Evolutionary conservation across 1,140 invertebrate species (phyloP), one percentile per base, ranked within the genome.

Genomic region (Microplitis demolitor): DNA sequence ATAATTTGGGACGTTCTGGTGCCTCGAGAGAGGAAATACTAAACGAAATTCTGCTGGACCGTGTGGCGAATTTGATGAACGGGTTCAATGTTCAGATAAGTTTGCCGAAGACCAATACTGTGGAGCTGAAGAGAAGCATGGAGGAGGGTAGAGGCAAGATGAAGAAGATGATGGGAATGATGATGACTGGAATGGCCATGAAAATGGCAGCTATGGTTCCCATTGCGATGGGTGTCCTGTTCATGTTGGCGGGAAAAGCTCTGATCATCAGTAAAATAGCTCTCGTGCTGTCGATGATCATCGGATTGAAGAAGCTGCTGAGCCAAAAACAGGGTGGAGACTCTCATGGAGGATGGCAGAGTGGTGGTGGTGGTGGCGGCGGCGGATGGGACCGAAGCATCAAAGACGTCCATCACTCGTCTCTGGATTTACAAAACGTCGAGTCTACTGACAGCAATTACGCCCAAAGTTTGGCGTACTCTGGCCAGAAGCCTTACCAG

Each of bases 91-190:
- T 95, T n/a, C 92, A 93, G 79, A 87, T 95, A 53, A 90, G 90
- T 24, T 86, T 95, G 68, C 93, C 94, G 0, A 92, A 93, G 81
- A 87, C 94, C 4, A 88, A 89, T 2, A 88, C 91, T 1, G 85
- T 89, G n/a, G 91, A 93, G 67, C 82, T 94, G 1, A 90, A 91
- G 73, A 87, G 90, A 33, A 90, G 90, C 6, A 82, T 94, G 33
- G 93, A 94, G 85, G 93, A 95, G 90, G 93, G 92, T 76, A 89
- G 91, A 72, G 91, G 92, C 2, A 93, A 93, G 79, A 92, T 93
- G 91, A 94, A 93, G 89, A 93, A 93, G 74, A 94, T 94, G 92
- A 93, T 94, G 91, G 90, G 91, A 24, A 93, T 93, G 88, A 93
- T 94, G 91, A 92, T 93, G 90, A 93, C 93, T 91, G 92, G 92